Evolutionary conservation across 2,113 vertebrate genomes (phyloP).

Genomic region (Epinephelus moara): DNA sequence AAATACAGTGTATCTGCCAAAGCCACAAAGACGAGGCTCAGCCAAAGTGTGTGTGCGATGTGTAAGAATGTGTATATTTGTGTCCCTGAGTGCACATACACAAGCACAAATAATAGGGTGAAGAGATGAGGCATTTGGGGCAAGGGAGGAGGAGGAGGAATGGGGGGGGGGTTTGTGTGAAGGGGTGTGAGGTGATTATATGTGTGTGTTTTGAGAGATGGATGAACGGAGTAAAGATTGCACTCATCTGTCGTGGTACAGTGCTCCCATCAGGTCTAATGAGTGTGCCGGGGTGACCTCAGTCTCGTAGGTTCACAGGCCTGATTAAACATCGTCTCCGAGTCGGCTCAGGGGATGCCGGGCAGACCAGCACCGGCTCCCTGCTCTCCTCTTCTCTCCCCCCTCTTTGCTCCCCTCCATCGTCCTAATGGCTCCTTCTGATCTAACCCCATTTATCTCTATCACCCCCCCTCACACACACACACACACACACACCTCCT

Average conservation of each 20-base stretch:
- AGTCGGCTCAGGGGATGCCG: slow-evolving; percentile 65
- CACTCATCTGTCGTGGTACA: slow-evolving; percentile 77
- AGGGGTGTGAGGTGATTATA: slow-evolving; percentile 66
- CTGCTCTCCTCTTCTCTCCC: slow-evolving; percentile 44
- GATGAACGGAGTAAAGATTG: slow-evolving; percentile 82
- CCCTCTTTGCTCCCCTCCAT: slow-evolving; percentile 60
- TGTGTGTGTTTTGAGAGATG: slow-evolving; percentile 82
- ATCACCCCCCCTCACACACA: slow-evolving; percentile 41
- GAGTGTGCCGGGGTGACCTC: slow-evolving; percentile 82
- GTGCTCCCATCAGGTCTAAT: slow-evolving; percentile 83
- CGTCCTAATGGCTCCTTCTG: slow-evolving; percentile 74
- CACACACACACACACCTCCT: slow-evolving; percentile 17
- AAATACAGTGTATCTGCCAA: slow-evolving; percentile 45
- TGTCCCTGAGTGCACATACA: slow-evolving; percentile 19
- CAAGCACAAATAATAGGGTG: slow-evolving; percentile 46
- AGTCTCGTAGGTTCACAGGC: slow-evolving; percentile 78
- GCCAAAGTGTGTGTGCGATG: slow-evolving; percentile 30
- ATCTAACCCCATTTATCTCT: slow-evolving; percentile 80
- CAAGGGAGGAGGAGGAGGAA: neutral
- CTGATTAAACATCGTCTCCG: slow-evolving; percentile 84
- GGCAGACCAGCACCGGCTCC: slow-evolving; percentile 53
- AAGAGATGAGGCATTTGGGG: slow-evolving; percentile 52
- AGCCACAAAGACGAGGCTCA: slow-evolving; percentile 38
- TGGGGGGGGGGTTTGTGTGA: neutral
- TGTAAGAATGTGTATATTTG: slow-evolving; percentile 13